Evolutionary conservation across 1,140 invertebrate genomes (phyloP).

Genomic region (Drosophila sucinea): DNA sequence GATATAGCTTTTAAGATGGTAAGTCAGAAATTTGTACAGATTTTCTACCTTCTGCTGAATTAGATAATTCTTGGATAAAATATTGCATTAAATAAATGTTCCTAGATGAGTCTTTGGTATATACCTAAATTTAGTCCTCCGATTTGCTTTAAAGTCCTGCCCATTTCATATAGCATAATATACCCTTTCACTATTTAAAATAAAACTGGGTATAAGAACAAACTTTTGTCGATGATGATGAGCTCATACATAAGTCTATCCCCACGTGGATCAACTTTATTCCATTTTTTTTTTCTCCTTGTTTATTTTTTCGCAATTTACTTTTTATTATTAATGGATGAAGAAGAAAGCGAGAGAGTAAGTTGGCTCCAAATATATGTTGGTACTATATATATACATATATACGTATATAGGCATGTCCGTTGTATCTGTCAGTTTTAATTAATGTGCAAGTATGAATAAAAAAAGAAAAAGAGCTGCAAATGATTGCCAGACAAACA

Average conservation of each 20-base stretch:
- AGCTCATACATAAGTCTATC: conserved; percentile 1
- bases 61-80: no score
- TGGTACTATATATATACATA: background rate
- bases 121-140: no score
- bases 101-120: no score
- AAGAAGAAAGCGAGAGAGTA: background rate
- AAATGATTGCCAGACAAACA: conserved; percentile 11
- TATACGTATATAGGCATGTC: conserved; percentile 16
- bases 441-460: conserved; percentile 16
- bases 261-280: conserved; percentile 7
- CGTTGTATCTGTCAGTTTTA: conserved; percentile 24
- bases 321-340: conserved; percentile 7
- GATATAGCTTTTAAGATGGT: no score
- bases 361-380: background rate
- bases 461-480: conserved; percentile 10
- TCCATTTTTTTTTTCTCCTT: background rate
- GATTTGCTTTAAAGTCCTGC: no score
- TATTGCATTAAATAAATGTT: no score
- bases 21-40: no score
- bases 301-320: conserved; percentile 9
- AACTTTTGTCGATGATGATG: conserved; percentile 10
- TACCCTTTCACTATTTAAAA: background rate
- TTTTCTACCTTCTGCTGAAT: no score
- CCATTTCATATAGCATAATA: background rate
- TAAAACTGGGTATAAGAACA: background rate